These are phyloP conservation scores for Trididemnum nubilum DNA, from an alignment of 23 tunicate species.

Conservation along the genomic window DNA sequence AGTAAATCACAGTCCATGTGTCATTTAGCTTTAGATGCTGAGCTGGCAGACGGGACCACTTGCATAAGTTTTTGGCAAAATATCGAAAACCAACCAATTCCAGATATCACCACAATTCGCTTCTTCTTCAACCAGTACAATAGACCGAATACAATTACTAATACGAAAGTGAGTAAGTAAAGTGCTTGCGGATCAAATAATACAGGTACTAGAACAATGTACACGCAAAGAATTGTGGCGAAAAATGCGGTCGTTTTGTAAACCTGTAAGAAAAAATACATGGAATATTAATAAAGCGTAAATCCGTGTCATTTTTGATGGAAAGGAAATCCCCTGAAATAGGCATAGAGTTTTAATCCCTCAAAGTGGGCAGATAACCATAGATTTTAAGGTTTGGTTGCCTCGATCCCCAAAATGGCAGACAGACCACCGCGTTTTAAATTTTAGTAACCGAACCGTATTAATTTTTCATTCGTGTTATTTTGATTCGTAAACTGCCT, in stretches of 20 bases:
- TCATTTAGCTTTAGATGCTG: background rate
- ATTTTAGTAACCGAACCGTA: no score
- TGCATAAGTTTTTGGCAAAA: slow-evolving; percentile 60
- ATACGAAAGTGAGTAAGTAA: slow-evolving; percentile 45
- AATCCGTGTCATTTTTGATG: background rate
- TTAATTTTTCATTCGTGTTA: no score
- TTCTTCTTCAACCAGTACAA: slow-evolving; percentile 39
- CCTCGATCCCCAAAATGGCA: no score
- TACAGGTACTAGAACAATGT: slow-evolving; percentile 58
- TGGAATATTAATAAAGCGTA: background rate
- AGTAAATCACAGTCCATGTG: no score
- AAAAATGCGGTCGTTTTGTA: slow-evolving; percentile 61
- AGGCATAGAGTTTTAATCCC: no score
- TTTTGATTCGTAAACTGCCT: no score
- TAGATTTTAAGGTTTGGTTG: no score
- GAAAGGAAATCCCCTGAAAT: no score
- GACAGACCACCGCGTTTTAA: no score
- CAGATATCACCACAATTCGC: slow-evolving; percentile 45
- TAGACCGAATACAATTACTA: slow-evolving; percentile 33
- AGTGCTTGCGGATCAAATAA: slow-evolving; percentile 63
- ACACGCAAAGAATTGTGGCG: slow-evolving; percentile 40
- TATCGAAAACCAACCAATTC: slow-evolving; percentile 43
- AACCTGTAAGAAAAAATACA: slow-evolving; percentile 49
- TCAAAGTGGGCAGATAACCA: no score
- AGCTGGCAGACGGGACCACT: slow-evolving; percentile 27